Evolutionary conservation across 2,797 vertebrate genomes (phyloP).

Genomic region (Artibeus jamaicensis): DNA sequence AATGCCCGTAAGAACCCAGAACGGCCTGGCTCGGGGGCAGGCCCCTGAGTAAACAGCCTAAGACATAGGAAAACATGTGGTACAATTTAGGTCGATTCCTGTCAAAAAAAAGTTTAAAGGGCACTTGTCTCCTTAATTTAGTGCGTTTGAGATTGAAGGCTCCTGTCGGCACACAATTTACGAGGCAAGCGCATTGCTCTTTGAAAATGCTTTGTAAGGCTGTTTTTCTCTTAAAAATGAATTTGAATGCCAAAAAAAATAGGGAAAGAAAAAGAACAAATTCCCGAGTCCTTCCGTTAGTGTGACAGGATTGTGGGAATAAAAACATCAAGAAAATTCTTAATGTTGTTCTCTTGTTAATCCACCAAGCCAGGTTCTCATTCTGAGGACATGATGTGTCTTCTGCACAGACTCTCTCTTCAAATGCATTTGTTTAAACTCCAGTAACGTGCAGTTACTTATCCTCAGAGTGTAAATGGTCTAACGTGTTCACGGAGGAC

Average conservation of each 20-base stretch:
- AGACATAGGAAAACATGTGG: neutral
- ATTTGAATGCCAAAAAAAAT: neutral
- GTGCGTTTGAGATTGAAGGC: neutral
- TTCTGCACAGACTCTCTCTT: neutral
- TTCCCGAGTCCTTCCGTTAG: neutral
- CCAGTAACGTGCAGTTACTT: neutral
- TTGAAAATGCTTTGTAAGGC: neutral
- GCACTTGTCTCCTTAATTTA: neutral
- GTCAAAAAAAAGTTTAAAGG: neutral
- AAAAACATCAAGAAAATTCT: neutral
- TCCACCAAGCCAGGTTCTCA: neutral
- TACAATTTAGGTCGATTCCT: neutral
- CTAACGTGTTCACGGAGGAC: neutral
- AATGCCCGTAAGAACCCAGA: too few relatives aligned
- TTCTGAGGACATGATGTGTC: neutral
- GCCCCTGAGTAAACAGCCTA: neutral
- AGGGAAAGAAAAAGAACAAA: neutral
- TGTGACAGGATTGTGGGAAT: neutral
- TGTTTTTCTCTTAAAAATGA: conserved; percentile 6
- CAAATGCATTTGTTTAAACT: neutral
- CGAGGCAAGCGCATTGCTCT: neutral
- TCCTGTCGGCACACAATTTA: neutral
- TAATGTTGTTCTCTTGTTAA: neutral
- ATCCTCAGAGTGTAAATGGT: too few relatives aligned
- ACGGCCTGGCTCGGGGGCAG: rapidly evolving